A percentile compares a stretch with the other conserved stretches of the same genome.
phyloP scores from a whole-genome alignment of 2,797 vertebrate species.

The Arrhamphus sclerolepis region DNA sequence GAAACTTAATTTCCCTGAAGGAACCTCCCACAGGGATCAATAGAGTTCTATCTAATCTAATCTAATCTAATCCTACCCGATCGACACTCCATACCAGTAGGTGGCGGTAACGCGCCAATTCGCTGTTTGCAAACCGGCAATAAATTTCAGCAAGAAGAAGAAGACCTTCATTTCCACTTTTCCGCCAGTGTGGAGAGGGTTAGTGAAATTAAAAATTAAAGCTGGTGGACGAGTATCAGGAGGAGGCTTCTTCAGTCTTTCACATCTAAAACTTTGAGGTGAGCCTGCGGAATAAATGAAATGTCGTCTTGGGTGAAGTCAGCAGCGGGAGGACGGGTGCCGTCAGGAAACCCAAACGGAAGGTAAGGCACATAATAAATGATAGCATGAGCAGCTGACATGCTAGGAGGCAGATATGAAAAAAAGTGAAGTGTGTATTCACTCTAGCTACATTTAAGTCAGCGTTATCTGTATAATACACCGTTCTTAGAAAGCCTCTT shows the following conservation, averaged over 20 bases:
- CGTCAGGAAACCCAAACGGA: slow-evolving; percentile 70
- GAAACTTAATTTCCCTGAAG: too few relatives aligned
- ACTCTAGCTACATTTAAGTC: not conserved
- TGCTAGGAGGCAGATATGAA: slow-evolving; percentile 17
- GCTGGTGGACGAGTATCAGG: not conserved
- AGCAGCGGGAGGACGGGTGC: slow-evolving; percentile 58
- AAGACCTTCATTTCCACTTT: not conserved
- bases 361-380: slow-evolving; percentile 67
- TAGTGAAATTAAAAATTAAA: too few relatives aligned
- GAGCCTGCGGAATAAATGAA: not conserved
- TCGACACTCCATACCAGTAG: too few relatives aligned
- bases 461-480: not conserved
- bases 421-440: not conserved
- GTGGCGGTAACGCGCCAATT: too few relatives aligned
- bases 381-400: slow-evolving; percentile 46
- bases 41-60: too few relatives aligned
- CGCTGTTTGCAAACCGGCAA: too few relatives aligned
- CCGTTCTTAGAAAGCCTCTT: too few relatives aligned
- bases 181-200: not conserved
- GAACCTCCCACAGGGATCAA: too few relatives aligned
- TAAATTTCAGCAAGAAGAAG: too few relatives aligned
- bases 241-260: not conserved
- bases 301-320: slow-evolving; percentile 81
- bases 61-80: too few relatives aligned
- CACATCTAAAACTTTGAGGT: not conserved